Conservation (phyloP, 2,113 vertebrate genomes). For the Phalacrocorax aristotelis region DNA sequence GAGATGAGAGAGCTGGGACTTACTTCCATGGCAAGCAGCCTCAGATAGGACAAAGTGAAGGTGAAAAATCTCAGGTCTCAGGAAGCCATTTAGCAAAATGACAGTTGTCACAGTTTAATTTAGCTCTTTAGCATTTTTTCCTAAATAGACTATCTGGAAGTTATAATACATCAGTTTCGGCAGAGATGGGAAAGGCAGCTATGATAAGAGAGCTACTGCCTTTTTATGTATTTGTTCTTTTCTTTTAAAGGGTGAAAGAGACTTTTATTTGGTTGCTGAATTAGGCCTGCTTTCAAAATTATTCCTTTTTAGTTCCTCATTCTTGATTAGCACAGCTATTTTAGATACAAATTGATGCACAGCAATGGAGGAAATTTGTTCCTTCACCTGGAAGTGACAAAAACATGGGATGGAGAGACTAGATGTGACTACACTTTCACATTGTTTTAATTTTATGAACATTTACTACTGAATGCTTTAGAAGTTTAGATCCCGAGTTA, state of each 20-base stretch:
- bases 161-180: background rate
- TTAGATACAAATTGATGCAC: background rate
- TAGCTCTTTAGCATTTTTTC: background rate
- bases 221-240: background rate
- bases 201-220: background rate
- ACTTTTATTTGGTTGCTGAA: background rate
- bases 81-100: background rate
- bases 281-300: background rate
- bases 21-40: background rate
- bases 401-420: background rate
- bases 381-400: background rate
- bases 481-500: background rate
- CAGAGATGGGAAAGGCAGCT: background rate
- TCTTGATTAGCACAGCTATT: background rate
- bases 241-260: background rate
- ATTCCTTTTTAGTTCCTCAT: background rate
- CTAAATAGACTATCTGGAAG: background rate
- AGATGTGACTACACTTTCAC: background rate
- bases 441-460: background rate
- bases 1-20: background rate
- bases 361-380: background rate
- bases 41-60: background rate
- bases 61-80: background rate
- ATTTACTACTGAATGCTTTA: background rate
- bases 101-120: background rate